Conservation (phyloP, 1,140 invertebrate genomes). For the Saccostrea cuccullata region DNA sequence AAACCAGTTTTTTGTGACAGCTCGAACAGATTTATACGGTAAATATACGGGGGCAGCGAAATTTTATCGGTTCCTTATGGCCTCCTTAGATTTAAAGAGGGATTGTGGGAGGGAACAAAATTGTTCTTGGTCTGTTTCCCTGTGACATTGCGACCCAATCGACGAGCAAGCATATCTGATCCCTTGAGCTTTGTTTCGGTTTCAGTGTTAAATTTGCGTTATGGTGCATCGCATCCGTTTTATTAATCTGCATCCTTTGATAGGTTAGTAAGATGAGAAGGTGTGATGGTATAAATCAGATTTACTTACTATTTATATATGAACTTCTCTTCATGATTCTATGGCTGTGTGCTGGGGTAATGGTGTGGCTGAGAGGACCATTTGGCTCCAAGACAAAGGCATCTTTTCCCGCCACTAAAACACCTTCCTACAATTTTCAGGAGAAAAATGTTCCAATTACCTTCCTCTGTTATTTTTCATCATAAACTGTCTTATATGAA, state of each 20-base stretch:
- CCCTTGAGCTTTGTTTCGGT: background rate
- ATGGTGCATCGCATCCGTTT: too few species aligned
- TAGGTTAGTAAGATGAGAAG: too few species aligned
- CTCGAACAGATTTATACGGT: background rate
- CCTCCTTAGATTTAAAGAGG: background rate
- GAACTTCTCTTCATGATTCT: constrained; percentile 49
- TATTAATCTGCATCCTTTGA: too few species aligned
- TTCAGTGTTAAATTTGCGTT: too few species aligned
- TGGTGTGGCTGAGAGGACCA: constrained; percentile 37
- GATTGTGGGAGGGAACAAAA: background rate
- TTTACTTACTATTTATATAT: constrained; percentile 38
- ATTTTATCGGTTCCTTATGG: background rate
- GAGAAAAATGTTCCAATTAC: background rate
- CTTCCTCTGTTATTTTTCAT: background rate
- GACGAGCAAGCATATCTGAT: too few species aligned
- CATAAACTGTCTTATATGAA: background rate
- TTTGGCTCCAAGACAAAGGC: constrained; percentile 49
- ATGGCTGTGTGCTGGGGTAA: constrained; percentile 39
- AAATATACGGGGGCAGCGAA: background rate
- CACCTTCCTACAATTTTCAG: constrained; percentile 44
- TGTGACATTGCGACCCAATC: background rate
- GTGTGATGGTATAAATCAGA: too few species aligned
- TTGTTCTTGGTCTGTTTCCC: background rate
- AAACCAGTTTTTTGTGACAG: constrained; percentile 18
- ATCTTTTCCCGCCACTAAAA: constrained; percentile 44